Evolutionary conservation across 2,888 invertebrate genomes (phyloP).

Genomic region (Amblyjoppa proteus): DNA sequence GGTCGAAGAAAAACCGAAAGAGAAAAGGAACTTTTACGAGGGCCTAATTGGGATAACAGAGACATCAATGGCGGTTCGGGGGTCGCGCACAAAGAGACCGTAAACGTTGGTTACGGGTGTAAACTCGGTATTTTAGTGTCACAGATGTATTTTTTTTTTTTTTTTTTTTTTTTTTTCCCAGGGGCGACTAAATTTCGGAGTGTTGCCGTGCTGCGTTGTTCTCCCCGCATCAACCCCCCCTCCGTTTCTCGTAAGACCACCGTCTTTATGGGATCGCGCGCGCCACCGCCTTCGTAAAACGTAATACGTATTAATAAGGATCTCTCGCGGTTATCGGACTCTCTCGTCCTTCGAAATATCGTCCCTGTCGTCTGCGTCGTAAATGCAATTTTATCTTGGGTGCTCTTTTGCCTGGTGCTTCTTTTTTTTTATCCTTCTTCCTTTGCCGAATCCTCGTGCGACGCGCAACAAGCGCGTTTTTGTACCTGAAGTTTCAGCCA

Average conservation of each 20-base stretch:
- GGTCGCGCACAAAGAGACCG: slow-evolving; percentile 77
- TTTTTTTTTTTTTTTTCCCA: slow-evolving; percentile 44
- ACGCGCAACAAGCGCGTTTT: slow-evolving; percentile 37
- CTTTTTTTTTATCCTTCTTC: slow-evolving; percentile 32
- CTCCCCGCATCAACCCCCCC: slow-evolving; percentile 34
- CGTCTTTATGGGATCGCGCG: slow-evolving; percentile 80
- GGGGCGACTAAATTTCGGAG: slow-evolving; percentile 54
- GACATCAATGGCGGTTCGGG: slow-evolving; percentile 82
- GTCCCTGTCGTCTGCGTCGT: slow-evolving; percentile 57
- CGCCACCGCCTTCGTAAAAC: slow-evolving; percentile 78
- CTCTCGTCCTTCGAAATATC: slow-evolving; percentile 55
- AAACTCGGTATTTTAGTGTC: slow-evolving; percentile 84
- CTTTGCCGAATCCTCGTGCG: slow-evolving; percentile 1
- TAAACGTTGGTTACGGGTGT: slow-evolving; percentile 82
- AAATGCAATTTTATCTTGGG: slow-evolving; percentile 68
- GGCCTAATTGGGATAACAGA: slow-evolving; percentile 84
- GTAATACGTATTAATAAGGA: slow-evolving; percentile 77
- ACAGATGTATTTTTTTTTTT: slow-evolving; percentile 70
- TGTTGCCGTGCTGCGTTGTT: slow-evolving; percentile 41
- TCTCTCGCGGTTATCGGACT: slow-evolving; percentile 49
- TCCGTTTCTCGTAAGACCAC: slow-evolving; percentile 73
- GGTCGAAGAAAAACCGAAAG: slow-evolving; percentile 62
- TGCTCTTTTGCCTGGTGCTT: slow-evolving; percentile 43
- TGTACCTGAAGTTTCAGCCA: slow-evolving; percentile 51
- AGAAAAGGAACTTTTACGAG: slow-evolving; percentile 78